Evolutionary conservation across 2,797 vertebrate genomes (phyloP).

Genomic region (Lophius americanus): DNA sequence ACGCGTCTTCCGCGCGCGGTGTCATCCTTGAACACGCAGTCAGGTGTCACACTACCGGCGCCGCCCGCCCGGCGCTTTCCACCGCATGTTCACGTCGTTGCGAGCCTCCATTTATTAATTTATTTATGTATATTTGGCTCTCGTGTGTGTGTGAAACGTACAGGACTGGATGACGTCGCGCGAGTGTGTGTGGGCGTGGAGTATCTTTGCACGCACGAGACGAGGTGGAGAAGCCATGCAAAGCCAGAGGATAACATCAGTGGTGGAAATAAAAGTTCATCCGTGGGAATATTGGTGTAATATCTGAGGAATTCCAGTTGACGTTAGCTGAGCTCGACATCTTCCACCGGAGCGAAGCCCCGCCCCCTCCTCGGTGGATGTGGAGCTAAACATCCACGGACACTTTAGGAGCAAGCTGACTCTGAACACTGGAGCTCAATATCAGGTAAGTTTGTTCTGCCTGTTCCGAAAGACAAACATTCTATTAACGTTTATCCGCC

Average conservation of each 20-base stretch:
- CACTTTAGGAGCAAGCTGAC: conserved; percentile 39
- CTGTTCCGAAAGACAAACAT: conserved; percentile 2
- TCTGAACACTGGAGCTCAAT: conserved; percentile 45
- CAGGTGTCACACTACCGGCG: conserved; percentile 79
- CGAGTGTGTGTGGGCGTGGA: conserved; percentile 69
- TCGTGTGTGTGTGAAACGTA: conserved; percentile 33
- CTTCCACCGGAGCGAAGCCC: conserved; percentile 19
- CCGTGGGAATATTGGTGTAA: neutral
- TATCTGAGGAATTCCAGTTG: neutral
- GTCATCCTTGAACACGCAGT: conserved; percentile 84
- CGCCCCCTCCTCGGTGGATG: conserved; percentile 54
- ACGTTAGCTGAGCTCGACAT: conserved; percentile 14
- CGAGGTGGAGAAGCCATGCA: conserved; percentile 14
- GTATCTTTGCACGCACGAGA: conserved; percentile 53
- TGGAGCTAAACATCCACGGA: conserved; percentile 34
- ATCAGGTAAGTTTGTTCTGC: conserved; percentile 56
- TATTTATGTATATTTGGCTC: conserved; percentile 21
- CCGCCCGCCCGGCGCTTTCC: conserved; percentile 49
- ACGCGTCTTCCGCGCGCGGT: conserved; percentile 67
- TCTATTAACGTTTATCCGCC: conserved; percentile 15
- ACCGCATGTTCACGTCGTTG: conserved; percentile 27
- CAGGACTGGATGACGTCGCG: conserved; percentile 61
- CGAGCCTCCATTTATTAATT: conserved; percentile 19
- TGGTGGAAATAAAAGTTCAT: conserved; percentile 22
- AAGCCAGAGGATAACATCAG: conserved; percentile 15